Evolutionary conservation across 2,797 vertebrate genomes (phyloP).

Genomic region (Brotula barbata): DNA sequence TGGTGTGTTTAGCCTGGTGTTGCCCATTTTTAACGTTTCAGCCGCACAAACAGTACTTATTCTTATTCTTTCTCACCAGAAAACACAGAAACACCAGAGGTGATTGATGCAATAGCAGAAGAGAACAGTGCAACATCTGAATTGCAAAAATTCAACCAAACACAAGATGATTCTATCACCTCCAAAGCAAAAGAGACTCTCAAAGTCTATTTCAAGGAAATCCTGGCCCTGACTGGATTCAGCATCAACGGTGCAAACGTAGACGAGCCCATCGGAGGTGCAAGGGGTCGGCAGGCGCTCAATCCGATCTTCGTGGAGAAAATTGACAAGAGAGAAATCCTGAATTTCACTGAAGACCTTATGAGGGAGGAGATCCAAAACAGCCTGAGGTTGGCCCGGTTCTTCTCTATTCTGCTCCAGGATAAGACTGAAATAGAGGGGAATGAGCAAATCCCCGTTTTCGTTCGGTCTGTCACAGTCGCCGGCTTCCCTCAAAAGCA

Average conservation of each 20-base stretch:
- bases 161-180: conserved; percentile 64
- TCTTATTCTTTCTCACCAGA: conserved; percentile 49
- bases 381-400: conserved; percentile 84
- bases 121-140: conserved; percentile 57
- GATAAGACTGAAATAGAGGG: conserved; percentile 88
- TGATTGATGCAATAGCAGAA: conserved; percentile 40
- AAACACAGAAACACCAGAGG: conserved; percentile 47
- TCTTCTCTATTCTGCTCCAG: conserved; percentile 93
- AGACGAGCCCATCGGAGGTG: conserved; percentile 86
- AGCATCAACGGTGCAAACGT: conserved; percentile 83
- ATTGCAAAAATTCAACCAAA: conserved; percentile 52
- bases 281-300: conserved; percentile 84
- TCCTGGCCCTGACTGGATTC: conserved; percentile 86
- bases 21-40: conserved; percentile 4
- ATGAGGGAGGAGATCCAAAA: conserved; percentile 90
- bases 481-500: conserved; percentile 92
- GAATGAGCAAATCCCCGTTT: conserved; percentile 88
- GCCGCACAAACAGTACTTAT: not conserved
- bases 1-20: not conserved
- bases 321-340: conserved; percentile 90
- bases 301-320: conserved; percentile 87
- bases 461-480: conserved; percentile 90
- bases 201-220: conserved; percentile 85
- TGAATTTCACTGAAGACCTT: conserved; percentile 89
- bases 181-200: conserved; percentile 81